phyloP scores from a whole-genome alignment of 2,113 vertebrate genomes.

The Psittacula cyanocephala region DNA sequence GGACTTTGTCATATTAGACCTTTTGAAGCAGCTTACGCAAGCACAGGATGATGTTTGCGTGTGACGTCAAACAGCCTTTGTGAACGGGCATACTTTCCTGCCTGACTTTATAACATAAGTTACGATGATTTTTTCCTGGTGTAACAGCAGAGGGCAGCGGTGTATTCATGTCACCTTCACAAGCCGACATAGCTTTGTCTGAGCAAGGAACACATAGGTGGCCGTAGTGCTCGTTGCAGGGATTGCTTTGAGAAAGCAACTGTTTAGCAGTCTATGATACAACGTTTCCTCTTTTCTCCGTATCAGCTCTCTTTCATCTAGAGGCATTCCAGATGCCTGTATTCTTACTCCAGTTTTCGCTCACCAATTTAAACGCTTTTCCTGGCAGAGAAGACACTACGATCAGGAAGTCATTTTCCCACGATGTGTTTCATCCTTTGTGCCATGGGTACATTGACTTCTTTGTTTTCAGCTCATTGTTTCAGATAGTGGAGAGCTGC shows the following conservation, averaged over 20 bases:
- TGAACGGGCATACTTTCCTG: neutral
- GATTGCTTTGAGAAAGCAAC: neutral
- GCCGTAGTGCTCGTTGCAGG: rapidly evolving
- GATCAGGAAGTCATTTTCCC: neutral
- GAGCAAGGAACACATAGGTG: neutral
- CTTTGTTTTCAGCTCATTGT: neutral
- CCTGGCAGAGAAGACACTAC: neutral
- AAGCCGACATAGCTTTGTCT: neutral
- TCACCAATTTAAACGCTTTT: neutral
- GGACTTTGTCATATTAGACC: neutral
- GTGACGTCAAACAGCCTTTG: neutral
- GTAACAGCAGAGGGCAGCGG: neutral
- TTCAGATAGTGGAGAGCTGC: neutral
- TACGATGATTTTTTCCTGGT: neutral
- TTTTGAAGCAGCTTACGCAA: neutral
- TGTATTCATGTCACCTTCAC: neutral
- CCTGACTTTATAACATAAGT: neutral
- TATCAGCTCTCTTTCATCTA: neutral
- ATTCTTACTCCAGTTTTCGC: neutral
- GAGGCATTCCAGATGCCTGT: neutral
- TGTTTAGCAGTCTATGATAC: neutral
- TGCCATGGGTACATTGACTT: neutral
- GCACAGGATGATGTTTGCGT: neutral
- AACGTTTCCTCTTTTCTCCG: neutral
- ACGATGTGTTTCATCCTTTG: neutral